Evolutionary conservation across 2,113 vertebrate genomes (phyloP).

Genomic region (Charadrius vociferus): DNA sequence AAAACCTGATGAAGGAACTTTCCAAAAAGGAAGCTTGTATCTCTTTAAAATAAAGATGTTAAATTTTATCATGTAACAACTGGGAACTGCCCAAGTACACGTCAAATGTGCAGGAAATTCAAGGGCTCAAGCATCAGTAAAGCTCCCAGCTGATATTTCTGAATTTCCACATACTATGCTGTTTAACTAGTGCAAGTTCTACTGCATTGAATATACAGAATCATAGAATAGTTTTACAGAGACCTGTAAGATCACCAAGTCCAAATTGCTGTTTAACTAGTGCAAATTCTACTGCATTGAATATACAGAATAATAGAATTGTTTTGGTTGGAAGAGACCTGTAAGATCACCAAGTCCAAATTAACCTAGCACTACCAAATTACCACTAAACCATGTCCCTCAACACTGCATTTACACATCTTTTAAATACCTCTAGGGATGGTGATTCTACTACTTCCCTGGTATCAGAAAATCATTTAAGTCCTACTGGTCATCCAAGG

Average conservation of each 20-base stretch:
- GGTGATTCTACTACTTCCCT: no score
- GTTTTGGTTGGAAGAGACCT: no score
- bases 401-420: no score
- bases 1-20: neutral
- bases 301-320: neutral
- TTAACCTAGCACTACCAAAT: no score
- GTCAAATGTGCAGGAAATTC: neutral
- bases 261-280: neutral
- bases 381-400: no score
- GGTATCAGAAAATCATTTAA: neutral
- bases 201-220: neutral
- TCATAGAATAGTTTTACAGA: no score
- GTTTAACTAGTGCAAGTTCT: neutral
- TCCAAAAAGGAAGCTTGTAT: neutral
- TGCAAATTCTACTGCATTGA: neutral
- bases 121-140: neutral
- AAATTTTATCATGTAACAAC: neutral
- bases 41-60: neutral
- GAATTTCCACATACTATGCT: neutral
- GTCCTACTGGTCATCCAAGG: neutral
- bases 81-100: neutral
- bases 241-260: no score
- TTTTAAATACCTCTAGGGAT: no score
- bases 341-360: no score
- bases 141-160: neutral